These are phyloP conservation scores for Antigone vipio DNA, from an alignment of 2,113 vertebrate genomes.

Conservation along the genomic window DNA sequence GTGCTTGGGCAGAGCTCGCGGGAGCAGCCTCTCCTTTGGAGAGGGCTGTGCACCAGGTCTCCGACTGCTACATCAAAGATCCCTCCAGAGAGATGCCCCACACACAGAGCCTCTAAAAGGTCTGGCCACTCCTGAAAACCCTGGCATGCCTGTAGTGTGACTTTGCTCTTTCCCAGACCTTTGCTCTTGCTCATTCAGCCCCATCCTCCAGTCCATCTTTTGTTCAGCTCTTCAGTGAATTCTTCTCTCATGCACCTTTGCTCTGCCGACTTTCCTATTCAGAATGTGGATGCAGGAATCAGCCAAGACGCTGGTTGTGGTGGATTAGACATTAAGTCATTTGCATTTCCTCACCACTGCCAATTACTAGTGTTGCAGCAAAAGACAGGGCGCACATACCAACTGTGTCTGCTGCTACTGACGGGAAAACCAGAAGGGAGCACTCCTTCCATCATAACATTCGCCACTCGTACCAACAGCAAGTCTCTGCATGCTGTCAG, in stretches of 20 bases:
- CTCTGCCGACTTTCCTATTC: background rate
- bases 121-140: background rate
- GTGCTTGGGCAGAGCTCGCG: background rate
- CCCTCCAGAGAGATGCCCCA: background rate
- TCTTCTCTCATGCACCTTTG: background rate
- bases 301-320: background rate
- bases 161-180: background rate
- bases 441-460: background rate
- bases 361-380: background rate
- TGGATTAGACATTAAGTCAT: constrained; percentile 28
- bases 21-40: background rate
- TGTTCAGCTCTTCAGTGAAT: background rate
- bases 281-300: background rate
- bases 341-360: constrained; percentile 9
- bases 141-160: background rate
- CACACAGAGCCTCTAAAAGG: background rate
- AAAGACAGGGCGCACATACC: background rate
- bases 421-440: constrained; percentile 7
- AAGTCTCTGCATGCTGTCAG: background rate
- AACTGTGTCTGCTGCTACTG: background rate
- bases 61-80: background rate
- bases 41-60: background rate
- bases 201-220: background rate
- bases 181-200: background rate
- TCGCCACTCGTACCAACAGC: background rate